phyloP scores from a whole-genome alignment of 2,797 vertebrate genomes.

The Australoheros facetus region DNA sequence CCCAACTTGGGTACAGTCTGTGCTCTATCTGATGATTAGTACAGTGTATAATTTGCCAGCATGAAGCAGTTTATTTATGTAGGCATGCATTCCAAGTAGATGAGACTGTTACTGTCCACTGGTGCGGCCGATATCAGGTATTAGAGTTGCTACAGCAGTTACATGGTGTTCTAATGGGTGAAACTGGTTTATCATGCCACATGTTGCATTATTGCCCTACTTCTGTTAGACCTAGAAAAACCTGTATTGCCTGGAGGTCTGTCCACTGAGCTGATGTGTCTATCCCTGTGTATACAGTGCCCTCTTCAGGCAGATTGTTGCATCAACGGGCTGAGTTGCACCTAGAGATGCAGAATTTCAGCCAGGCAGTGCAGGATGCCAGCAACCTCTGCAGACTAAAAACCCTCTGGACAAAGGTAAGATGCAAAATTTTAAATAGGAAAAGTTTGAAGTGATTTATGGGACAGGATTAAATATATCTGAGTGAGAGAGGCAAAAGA shows the following conservation, averaged over 20 bases:
- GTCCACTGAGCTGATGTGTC: slow-evolving; percentile 27
- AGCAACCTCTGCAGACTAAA: slow-evolving; percentile 81
- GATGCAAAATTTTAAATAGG: neutral
- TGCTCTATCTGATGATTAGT: neutral
- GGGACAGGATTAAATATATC: neutral
- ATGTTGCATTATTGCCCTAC: slow-evolving; percentile 50
- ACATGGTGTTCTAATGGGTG: neutral
- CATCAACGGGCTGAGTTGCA: slow-evolving; percentile 84
- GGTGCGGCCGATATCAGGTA: neutral
- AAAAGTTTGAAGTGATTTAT: neutral
- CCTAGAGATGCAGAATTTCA: slow-evolving; percentile 86
- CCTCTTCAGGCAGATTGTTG: slow-evolving; percentile 75
- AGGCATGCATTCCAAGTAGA: neutral
- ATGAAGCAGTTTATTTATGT: neutral
- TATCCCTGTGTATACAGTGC: slow-evolving; percentile 62
- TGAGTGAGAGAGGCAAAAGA: neutral
- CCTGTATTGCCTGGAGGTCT: neutral
- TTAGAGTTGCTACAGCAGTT: neutral
- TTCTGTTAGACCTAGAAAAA: slow-evolving; percentile 52
- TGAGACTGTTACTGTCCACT: neutral
- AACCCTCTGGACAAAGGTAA: slow-evolving; percentile 87
- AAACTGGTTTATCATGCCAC: slow-evolving; percentile 30
- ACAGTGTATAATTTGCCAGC: neutral
- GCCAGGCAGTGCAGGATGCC: slow-evolving; percentile 84
- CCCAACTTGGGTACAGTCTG: neutral